Evolutionary conservation across 2,113 vertebrate species (phyloP).

Genomic region (Apeltes quadracus): DNA sequence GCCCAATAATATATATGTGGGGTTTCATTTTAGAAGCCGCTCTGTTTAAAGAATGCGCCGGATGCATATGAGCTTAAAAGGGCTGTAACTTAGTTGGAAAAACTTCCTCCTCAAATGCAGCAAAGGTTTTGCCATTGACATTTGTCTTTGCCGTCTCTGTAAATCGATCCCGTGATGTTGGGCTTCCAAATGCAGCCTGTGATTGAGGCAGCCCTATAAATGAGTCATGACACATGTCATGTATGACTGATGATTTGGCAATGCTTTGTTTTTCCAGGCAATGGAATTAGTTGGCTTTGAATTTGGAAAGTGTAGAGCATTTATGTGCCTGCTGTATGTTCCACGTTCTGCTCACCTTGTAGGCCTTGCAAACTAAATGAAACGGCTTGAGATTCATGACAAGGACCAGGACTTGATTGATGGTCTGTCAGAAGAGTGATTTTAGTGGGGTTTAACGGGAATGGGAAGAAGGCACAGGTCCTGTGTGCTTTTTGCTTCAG

Average conservation of each 20-base stretch:
- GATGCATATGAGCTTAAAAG: not conserved
- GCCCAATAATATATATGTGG: too few relatives aligned
- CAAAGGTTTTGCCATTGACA: not conserved
- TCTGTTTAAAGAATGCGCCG: not conserved
- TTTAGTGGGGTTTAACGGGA: not conserved
- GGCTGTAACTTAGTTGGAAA: not conserved
- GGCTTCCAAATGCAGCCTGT: not conserved
- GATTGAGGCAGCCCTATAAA: not conserved
- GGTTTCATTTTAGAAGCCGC: constrained; percentile 3
- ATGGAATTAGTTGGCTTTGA: constrained; percentile 39
- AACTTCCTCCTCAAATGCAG: not conserved
- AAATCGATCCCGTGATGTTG: not conserved
- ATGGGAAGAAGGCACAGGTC: constrained; percentile 19
- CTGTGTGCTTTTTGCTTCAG: constrained; percentile 50
- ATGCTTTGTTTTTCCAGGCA: constrained; percentile 25
- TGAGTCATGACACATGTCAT: not conserved
- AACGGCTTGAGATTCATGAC: constrained; percentile 15
- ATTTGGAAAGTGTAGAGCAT: constrained; percentile 49
- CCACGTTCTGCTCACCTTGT: constrained; percentile 57
- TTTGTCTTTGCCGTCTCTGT: not conserved
- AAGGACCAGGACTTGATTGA: constrained; percentile 20
- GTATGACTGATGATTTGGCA: constrained; percentile 13
- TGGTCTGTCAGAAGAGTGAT: constrained; percentile 4
- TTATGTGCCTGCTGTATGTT: constrained; percentile 63
- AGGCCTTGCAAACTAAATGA: constrained; percentile 58